These are phyloP conservation scores for Tokudaia muenninki DNA, from an alignment of 2,797 vertebrate species.

Conservation along the genomic window DNA sequence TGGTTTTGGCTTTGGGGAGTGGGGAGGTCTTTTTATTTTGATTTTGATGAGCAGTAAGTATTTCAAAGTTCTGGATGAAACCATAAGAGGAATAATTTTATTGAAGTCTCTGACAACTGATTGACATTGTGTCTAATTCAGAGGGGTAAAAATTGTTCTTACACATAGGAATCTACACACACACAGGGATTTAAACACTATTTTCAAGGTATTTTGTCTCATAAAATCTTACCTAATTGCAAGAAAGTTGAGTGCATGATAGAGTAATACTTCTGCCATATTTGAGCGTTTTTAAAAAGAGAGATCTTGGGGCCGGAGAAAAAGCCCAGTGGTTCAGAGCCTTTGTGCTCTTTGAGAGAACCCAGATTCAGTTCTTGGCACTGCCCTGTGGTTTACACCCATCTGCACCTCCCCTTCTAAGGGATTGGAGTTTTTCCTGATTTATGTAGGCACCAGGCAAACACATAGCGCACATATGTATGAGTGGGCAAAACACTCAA, in stretches of 20 bases:
- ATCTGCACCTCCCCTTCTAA: not conserved
- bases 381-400: no score
- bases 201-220: not conserved
- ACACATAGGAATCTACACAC: not conserved
- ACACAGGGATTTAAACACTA: not conserved
- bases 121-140: not conserved
- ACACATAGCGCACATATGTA: no score
- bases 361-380: not conserved
- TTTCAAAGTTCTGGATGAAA: constrained; percentile 70
- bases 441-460: no score
- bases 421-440: no score
- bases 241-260: not conserved
- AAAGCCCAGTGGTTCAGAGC: not conserved
- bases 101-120: not conserved
- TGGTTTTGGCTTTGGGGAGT: no score
- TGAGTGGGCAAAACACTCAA: not conserved
- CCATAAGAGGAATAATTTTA: constrained; percentile 60
- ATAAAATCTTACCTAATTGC: not conserved
- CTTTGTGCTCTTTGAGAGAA: not conserved
- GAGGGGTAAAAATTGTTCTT: not conserved
- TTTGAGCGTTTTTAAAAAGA: not conserved
- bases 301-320: no score
- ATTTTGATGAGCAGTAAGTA: not conserved
- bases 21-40: no score
- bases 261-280: not conserved